Evolutionary conservation across 2,888 invertebrate genomes (phyloP).

Genomic region (Epinotia brunnichana): DNA sequence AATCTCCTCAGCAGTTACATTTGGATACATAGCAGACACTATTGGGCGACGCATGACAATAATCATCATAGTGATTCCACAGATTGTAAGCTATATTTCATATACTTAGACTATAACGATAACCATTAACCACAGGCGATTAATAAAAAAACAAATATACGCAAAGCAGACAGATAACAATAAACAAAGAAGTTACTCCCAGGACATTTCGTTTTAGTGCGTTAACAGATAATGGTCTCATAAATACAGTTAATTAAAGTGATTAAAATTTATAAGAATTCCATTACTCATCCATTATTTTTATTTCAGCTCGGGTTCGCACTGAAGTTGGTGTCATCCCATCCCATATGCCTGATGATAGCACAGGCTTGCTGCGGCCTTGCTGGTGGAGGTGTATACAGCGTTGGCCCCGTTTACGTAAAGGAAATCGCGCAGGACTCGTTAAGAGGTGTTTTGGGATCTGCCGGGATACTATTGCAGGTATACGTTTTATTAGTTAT

Average conservation of each 20-base stretch:
- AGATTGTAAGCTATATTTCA: slow-evolving; percentile 41
- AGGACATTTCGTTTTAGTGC: too few relatives aligned
- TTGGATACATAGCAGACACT: slow-evolving; percentile 36
- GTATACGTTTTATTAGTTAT: slow-evolving; percentile 20
- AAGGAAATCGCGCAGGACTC: slow-evolving; percentile 47
- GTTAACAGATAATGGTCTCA: too few relatives aligned
- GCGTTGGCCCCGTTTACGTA: slow-evolving; percentile 42
- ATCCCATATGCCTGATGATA: slow-evolving; percentile 38
- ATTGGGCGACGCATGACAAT: slow-evolving; percentile 39
- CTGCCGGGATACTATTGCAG: slow-evolving; percentile 42
- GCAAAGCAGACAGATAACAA: too few relatives aligned
- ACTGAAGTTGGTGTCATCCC: slow-evolving; percentile 45
- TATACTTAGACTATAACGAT: not conserved
- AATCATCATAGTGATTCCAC: slow-evolving; percentile 34
- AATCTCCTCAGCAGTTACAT: slow-evolving; percentile 29
- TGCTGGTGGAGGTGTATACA: slow-evolving; percentile 44
- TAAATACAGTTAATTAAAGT: too few relatives aligned
- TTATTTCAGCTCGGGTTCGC: slow-evolving; percentile 45
- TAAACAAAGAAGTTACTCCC: too few relatives aligned
- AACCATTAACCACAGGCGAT: too few relatives aligned
- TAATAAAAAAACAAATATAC: too few relatives aligned
- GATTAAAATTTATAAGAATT: too few relatives aligned
- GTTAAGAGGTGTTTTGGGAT: slow-evolving; percentile 44
- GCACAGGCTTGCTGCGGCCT: slow-evolving; percentile 44
- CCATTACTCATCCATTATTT: not conserved